Percentiles rank a stretch among this genome's conserved stretches.
These are phyloP conservation scores for Phenacoccus solenopsis DNA, from an alignment of 1,140 invertebrate species.

Conservation along the genomic window DNA sequence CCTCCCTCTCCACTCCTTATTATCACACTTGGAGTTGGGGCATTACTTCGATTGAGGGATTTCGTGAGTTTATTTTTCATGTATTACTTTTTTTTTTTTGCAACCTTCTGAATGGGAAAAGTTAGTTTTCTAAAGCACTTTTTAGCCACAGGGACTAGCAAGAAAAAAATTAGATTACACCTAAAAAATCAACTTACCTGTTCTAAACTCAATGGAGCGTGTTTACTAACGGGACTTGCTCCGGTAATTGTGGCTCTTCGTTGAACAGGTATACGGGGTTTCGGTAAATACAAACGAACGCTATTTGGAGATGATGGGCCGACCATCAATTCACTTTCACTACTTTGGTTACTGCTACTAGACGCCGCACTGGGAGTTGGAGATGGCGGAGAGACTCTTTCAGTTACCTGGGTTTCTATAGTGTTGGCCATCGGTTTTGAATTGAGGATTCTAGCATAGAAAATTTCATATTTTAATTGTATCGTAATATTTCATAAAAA, in stretches of 20 bases:
- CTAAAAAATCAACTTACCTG: slow-evolving; percentile 35
- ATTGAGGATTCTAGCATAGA: background rate
- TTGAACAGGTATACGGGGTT: slow-evolving; percentile 57
- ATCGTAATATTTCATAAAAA: background rate
- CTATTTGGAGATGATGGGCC: slow-evolving; percentile 31
- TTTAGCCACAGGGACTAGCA: background rate
- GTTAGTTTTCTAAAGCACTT: too few relatives aligned
- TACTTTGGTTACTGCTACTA: slow-evolving; percentile 21
- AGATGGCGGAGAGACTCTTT: background rate
- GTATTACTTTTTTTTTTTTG: too few relatives aligned
- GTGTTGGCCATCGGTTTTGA: background rate
- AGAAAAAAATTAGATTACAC: background rate
- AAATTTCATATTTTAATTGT: background rate
- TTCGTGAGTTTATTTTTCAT: too few relatives aligned
- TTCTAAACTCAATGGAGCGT: slow-evolving; percentile 50
- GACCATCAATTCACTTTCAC: slow-evolving; percentile 22
- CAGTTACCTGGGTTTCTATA: background rate
- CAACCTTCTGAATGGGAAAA: too few relatives aligned
- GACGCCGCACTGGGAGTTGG: background rate
- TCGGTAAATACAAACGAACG: slow-evolving; percentile 53
- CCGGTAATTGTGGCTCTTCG: slow-evolving; percentile 78
- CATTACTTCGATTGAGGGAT: background rate
- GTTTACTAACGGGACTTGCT: slow-evolving; percentile 53
- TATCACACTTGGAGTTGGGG: too few relatives aligned
- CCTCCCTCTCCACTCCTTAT: too few relatives aligned